These are phyloP conservation scores for Eretmocerus hayati DNA, from an alignment of 2,888 invertebrate genomes.

Conservation along the genomic window DNA sequence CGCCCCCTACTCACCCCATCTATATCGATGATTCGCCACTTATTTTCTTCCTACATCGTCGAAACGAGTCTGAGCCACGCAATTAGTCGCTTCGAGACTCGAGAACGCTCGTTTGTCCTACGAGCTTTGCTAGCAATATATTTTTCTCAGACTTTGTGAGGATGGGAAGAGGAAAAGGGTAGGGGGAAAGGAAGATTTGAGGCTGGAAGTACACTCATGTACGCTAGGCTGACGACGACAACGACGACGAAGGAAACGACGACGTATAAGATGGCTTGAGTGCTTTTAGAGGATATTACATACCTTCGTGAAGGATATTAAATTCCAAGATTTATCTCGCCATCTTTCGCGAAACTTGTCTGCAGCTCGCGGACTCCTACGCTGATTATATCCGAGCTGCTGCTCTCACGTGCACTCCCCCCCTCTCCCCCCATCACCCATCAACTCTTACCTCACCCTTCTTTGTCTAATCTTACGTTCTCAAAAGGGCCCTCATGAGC, in stretches of 20 bases:
- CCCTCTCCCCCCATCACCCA: not conserved
- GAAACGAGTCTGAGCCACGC: slow-evolving; percentile 6
- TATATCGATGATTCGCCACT: slow-evolving; percentile 38
- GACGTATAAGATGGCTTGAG: slow-evolving; percentile 16
- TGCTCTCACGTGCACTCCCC: not conserved
- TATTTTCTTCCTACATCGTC: too few species aligned
- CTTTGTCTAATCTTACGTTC: slow-evolving; percentile 1
- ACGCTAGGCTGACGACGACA: not conserved
- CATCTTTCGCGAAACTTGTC: slow-evolving; percentile 7
- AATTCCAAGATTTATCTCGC: slow-evolving; percentile 42
- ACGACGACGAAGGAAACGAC: not conserved
- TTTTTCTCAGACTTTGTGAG: too few species aligned
- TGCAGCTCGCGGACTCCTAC: not conserved
- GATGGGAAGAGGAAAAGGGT: too few species aligned
- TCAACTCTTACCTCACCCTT: not conserved
- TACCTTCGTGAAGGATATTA: slow-evolving; percentile 42
- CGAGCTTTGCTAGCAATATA: not conserved
- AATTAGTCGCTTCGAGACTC: too few species aligned
- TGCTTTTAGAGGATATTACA: slow-evolving; percentile 42
- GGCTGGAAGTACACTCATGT: slow-evolving; percentile 5
- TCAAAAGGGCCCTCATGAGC: too few species aligned
- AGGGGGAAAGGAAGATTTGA: too few species aligned
- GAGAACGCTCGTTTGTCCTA: slow-evolving; percentile 14
- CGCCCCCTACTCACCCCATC: too few species aligned
- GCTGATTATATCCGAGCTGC: slow-evolving; percentile 11